Base-by-base conservation (phyloP, 2,797 vertebrate species). In the Miopithecus talapoin region DNA sequence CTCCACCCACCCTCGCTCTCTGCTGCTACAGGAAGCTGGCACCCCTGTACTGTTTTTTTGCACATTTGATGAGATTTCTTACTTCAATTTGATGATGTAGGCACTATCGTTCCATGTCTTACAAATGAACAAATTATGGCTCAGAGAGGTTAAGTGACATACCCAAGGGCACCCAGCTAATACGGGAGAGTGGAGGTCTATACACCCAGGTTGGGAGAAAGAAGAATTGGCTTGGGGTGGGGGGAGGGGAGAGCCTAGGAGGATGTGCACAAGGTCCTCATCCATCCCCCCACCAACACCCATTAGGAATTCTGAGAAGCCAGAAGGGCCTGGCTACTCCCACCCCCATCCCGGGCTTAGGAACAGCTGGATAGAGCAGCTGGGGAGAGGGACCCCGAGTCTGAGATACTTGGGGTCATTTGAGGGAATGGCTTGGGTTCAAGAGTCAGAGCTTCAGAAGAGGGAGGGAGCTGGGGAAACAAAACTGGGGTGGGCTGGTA, bases 181-280 rank as follows among this genome's bases (percentile, higher is more conserved):
- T 26, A 11, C 1, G 22, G 57, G 41, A 33, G 30, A 83, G n/a
- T 22, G n/a, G 55, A 92, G 41, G 33, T 59, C 46, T 84, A 30
- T 46, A 28, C 3, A 39, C 17, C n/a, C 59, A 83, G 88, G 3
- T 30, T 1, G 61, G 30, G n/a, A 8, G 16, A n/a, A 21, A 22
- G 99, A 99, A 46, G 99, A 99, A 74, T 16, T 26, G 53, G 30
- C 5, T 21, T 68, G 30, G 74, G 39, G 8, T 30, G 0, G 61
- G 30, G 30, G 10, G 33, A n/a, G 22, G 22, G 99, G 99, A 46
- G 99, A 99, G n/a, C 99, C 99, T 70, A 99, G 98, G 83, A 99
- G 99, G 97, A 99, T 99, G 98, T 99, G 99, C 92, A 99, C 99
- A 94, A 99, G 98, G 96, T 99, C 99, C 98, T 99, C 99, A 92